These are phyloP conservation scores for Pavo muticus DNA, from an alignment of 2,113 vertebrate genomes.

Conservation along the genomic window DNA sequence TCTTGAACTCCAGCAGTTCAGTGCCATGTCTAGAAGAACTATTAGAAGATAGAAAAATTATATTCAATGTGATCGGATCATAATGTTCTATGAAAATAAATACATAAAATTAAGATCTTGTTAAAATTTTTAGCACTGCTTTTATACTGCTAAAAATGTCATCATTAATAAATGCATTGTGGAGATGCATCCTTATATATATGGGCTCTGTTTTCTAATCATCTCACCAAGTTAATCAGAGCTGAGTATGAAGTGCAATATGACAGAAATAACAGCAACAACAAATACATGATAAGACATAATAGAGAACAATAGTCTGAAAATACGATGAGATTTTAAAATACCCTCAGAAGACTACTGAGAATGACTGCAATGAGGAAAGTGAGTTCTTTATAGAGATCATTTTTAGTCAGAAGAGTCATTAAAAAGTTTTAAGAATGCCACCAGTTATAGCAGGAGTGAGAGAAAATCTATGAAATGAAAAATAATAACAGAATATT, in stretches of 20 bases:
- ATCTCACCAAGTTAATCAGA: background rate
- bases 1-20: too few species aligned
- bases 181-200: background rate
- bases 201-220: background rate
- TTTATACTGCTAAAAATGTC: background rate
- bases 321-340: background rate
- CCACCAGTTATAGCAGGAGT: background rate
- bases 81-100: background rate
- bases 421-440: background rate
- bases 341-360: background rate
- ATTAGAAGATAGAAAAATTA: background rate
- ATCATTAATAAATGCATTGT: background rate
- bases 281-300: background rate
- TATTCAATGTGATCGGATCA: background rate
- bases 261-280: background rate
- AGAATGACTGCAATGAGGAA: background rate
- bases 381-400: background rate
- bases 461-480: background rate
- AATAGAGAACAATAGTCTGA: background rate
- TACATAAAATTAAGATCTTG: background rate
- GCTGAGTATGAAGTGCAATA: background rate
- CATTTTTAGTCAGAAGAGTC: background rate
- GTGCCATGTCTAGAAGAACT: background rate
- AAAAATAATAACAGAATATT: background rate
- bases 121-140: too few species aligned